Conservation (phyloP, 2,888 invertebrate genomes). For the Hirtodrosophila alboralis region DNA sequence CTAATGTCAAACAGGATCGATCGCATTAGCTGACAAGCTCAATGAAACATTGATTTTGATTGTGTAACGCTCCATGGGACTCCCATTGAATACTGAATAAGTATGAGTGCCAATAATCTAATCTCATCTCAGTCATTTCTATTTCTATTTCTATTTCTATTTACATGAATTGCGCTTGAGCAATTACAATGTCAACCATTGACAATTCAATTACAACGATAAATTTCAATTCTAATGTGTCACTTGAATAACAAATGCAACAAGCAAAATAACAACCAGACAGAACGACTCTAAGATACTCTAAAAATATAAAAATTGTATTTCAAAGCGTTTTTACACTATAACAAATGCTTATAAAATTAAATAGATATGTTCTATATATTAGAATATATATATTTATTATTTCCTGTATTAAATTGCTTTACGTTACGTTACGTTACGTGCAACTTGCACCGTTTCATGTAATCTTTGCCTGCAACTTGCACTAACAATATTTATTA, state of each 20-base stretch:
- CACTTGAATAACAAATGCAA: constrained; percentile 58
- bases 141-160: no score
- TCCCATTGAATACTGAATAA: constrained; percentile 22
- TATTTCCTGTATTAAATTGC: no score
- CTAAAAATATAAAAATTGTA: not conserved
- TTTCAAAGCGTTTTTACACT: no score
- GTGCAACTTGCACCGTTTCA: no score
- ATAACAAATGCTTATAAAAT: no score
- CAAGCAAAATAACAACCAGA: constrained; percentile 12
- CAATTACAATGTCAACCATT: constrained; percentile 68
- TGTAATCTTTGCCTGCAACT: no score
- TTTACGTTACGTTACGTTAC: no score
- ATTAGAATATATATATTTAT: no score
- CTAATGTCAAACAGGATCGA: constrained; percentile 64
- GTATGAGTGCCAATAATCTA: constrained; percentile 8
- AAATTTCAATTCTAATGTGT: constrained; percentile 67
- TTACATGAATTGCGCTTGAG: constrained; percentile 69
- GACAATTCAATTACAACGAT: constrained; percentile 68
- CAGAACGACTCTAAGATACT: constrained; percentile 25
- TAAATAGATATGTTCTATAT: no score
- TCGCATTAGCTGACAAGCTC: constrained; percentile 54
- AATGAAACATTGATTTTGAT: constrained; percentile 54
- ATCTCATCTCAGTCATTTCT: constrained; percentile 56
- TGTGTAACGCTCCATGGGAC: constrained; percentile 55
- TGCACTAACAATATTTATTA: no score